Percentiles rank a stretch among this genome's conserved stretches.
These are phyloP conservation scores for Parauchenoglanis ngamensis DNA, from an alignment of 2,797 vertebrate species.

Conservation along the genomic window DNA sequence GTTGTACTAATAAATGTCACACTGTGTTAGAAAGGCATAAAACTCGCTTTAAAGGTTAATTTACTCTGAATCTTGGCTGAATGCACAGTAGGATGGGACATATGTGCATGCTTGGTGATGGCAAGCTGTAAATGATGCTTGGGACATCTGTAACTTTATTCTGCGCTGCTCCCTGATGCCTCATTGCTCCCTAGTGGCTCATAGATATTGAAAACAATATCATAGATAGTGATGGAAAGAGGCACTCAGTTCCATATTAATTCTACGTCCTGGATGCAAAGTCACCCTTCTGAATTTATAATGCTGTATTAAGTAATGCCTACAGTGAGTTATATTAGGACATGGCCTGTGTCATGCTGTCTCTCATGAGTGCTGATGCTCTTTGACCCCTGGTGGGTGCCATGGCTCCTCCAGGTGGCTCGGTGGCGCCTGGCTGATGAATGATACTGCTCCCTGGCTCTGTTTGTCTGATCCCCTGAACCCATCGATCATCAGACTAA, in stretches of 20 bases:
- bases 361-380: constrained; percentile 3
- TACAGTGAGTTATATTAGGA: constrained; percentile 20
- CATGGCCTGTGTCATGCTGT: constrained; percentile 12
- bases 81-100: constrained; percentile 11
- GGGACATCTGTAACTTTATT: constrained; percentile 40
- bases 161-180: constrained; percentile 30
- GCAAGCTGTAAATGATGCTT: constrained; percentile 39
- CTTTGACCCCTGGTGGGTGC: constrained; percentile 22
- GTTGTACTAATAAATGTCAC: constrained; percentile 45
- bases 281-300: background rate
- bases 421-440: constrained; percentile 26
- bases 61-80: constrained; percentile 47
- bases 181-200: constrained; percentile 30
- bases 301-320: constrained; percentile 19
- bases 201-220: background rate
- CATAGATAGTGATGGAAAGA: constrained; percentile 26
- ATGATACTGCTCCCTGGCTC: constrained; percentile 36
- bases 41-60: constrained; percentile 47
- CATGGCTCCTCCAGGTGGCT: constrained; percentile 16
- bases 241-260: constrained; percentile 9
- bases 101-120: constrained; percentile 17
- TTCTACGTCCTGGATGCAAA: background rate
- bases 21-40: constrained; percentile 36
- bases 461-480: constrained; percentile 53
- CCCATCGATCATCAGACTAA: constrained; percentile 49